Conservation (phyloP, 2,113 vertebrate species). For the Corythornis cristatus region DNA sequence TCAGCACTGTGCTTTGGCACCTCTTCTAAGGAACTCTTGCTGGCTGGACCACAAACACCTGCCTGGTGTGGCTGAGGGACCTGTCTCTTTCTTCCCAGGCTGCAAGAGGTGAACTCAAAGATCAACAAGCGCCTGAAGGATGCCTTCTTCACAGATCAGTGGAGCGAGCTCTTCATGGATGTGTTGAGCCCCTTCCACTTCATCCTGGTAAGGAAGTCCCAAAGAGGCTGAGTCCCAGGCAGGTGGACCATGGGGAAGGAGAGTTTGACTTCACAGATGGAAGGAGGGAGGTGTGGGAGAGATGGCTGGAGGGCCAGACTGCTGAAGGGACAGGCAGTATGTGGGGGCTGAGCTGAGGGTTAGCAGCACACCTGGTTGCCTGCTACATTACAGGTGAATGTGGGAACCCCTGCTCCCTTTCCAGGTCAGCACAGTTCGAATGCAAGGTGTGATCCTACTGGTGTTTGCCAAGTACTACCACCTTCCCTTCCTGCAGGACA, state of each 20-base stretch:
- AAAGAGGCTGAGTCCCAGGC: background rate
- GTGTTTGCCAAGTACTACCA: conserved; percentile 93
- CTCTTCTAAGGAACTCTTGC: background rate
- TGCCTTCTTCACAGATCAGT: conserved; percentile 95
- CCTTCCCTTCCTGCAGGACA: conserved; percentile 85
- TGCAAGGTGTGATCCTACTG: conserved; percentile 95
- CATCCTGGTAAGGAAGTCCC: conserved; percentile 83
- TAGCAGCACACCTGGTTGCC: background rate
- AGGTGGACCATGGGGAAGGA: background rate
- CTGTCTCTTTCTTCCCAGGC: conserved; percentile 71
- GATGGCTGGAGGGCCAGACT: background rate
- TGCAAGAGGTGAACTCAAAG: conserved; percentile 98
- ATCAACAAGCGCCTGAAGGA: conserved; percentile 96
- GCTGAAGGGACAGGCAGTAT: background rate
- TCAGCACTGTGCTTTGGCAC: background rate
- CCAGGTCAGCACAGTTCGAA: conserved; percentile 93
- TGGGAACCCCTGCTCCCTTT: background rate
- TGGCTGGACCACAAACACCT: background rate
- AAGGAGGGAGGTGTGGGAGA: background rate
- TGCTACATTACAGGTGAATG: background rate
- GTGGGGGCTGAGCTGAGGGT: background rate
- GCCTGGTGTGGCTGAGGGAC: background rate
- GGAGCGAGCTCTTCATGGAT: conserved; percentile 97
- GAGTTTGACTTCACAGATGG: background rate
- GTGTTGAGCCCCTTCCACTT: conserved; percentile 90